Evolutionary conservation across 2,113 vertebrate species (phyloP).

Genomic region (Hiodon tergisus): DNA sequence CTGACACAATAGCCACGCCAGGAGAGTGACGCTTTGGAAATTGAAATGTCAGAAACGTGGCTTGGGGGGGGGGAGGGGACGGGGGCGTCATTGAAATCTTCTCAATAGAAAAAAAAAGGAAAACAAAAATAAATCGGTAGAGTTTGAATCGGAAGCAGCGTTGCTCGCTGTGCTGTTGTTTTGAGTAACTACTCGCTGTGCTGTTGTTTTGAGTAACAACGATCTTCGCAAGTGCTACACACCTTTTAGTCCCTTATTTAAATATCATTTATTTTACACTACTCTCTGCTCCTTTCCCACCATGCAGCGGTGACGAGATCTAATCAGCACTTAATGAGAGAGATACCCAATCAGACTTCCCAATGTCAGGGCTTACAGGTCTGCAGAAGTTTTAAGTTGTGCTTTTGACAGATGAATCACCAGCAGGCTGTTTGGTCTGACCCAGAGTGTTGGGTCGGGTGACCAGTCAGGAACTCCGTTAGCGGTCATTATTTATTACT

Average conservation of each 20-base stretch:
- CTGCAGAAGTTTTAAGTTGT: background rate
- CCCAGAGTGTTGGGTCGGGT: background rate
- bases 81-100: no score
- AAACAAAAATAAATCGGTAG: background rate
- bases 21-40: no score
- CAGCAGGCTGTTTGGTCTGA: background rate
- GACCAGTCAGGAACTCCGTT: slow-evolving; percentile 14
- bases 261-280: background rate
- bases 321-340: slow-evolving; percentile 18
- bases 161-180: background rate
- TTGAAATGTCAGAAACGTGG: no score
- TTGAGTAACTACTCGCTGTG: no score
- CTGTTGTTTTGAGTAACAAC: no score
- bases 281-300: background rate
- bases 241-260: no score
- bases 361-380: background rate
- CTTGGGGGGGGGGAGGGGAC: no score
- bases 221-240: no score
- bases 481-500: background rate
- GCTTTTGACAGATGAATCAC: slow-evolving; percentile 4
- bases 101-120: background rate
- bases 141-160: background rate
- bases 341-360: slow-evolving; percentile 12
- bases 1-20: no score
- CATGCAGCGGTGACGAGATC: slow-evolving; percentile 1